Evolutionary conservation across 1,140 invertebrate genomes (phyloP).

Genomic region (Galendromus occidentalis): DNA sequence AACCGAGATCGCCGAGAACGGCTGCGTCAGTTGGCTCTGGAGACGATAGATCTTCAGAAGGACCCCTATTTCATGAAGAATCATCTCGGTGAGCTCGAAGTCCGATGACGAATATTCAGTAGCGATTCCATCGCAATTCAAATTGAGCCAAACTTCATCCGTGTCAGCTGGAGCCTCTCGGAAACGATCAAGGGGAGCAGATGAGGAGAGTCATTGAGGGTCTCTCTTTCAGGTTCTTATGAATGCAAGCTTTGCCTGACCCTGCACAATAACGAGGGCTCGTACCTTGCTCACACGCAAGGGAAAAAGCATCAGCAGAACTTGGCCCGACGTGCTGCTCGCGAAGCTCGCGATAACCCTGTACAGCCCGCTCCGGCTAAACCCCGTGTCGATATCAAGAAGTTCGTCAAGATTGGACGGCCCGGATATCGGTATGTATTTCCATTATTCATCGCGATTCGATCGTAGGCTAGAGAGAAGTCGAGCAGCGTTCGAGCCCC

Average conservation of each 20-base stretch:
- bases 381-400: constrained; percentile 84
- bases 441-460: not conserved
- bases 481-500: too few species aligned
- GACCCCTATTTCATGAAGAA: constrained; percentile 99
- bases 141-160: too few species aligned
- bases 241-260: constrained; percentile 98
- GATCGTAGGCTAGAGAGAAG: too few species aligned
- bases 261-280: constrained; percentile 97
- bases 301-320: constrained; percentile 99
- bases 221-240: constrained; percentile 56
- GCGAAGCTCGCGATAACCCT: constrained; percentile 92
- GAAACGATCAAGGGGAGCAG: not conserved
- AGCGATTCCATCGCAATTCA: too few species aligned
- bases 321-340: constrained; percentile 84
- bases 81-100: constrained; percentile 61
- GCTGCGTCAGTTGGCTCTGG: constrained; percentile 78
- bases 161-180: too few species aligned
- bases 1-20: constrained; percentile 90
- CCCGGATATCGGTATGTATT: constrained; percentile 62
- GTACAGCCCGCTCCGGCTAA: constrained; percentile 73
- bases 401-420: constrained; percentile 98
- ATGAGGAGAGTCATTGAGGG: not conserved
- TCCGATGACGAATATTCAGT: too few species aligned
- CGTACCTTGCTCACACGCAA: constrained; percentile 96
- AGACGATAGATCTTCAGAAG: constrained; percentile 96